Conservation (phyloP, 2,113 vertebrate genomes). For the Cnemophilus loriae region DNA sequence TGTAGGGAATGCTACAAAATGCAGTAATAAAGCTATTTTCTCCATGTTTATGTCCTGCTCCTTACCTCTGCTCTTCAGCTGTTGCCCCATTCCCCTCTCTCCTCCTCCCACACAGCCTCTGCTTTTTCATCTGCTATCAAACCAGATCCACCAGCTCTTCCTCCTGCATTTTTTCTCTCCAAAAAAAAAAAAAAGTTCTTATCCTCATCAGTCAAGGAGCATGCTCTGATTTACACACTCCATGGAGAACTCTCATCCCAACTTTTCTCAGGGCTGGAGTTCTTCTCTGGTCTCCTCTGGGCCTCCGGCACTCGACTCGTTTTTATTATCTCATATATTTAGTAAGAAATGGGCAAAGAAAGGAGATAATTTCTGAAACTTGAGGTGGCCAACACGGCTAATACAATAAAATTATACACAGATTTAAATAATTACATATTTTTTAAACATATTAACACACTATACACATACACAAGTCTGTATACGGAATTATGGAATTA, state of each 20-base stretch:
- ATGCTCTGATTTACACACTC: slow-evolving; percentile 2
- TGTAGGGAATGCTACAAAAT: background rate
- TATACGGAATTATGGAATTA: background rate
- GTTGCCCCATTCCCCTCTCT: background rate
- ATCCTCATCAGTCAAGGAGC: slow-evolving; percentile 6
- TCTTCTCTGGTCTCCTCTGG: background rate
- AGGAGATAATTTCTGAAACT: background rate
- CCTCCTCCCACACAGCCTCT: slow-evolving; percentile 3
- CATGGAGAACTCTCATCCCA: background rate
- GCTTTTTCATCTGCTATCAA: slow-evolving; percentile 23
- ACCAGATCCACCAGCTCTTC: background rate
- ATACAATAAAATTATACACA: background rate
- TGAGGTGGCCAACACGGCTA: background rate
- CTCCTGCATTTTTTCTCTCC: background rate
- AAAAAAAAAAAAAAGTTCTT: background rate
- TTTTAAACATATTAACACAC: background rate
- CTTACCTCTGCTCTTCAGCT: slow-evolving; percentile 57
- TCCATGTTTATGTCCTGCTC: background rate
- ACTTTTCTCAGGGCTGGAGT: background rate
- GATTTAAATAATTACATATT: accelerated
- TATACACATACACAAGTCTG: no score
- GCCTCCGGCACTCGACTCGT: background rate
- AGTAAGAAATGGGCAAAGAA: background rate
- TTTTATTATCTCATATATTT: background rate
- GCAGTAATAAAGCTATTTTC: background rate